Evolutionary conservation across 2,888 invertebrate species (phyloP).

Genomic region (Drepanosiphum platanoidis): DNA sequence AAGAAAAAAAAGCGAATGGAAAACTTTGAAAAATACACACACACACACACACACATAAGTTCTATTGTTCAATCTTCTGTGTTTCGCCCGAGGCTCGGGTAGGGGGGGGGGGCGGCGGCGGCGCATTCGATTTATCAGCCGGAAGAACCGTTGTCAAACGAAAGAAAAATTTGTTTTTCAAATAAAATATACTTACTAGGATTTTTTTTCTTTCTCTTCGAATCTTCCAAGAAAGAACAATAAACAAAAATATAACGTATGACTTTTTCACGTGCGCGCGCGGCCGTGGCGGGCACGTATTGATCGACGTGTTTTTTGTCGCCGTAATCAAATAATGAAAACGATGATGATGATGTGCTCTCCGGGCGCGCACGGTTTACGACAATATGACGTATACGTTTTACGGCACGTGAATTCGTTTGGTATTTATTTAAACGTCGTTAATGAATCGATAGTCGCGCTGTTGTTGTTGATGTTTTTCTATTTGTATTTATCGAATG

Average conservation of each 20-base stretch:
- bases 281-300: not conserved
- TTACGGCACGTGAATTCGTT: constrained; percentile 9
- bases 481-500: constrained; percentile 2
- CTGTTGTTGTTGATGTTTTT: too few relatives aligned
- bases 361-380: too few relatives aligned
- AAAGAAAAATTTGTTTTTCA: constrained; percentile 60
- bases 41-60: constrained; percentile 13
- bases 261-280: not conserved
- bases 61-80: constrained; percentile 58
- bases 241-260: constrained; percentile 11
- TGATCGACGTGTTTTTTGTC: not conserved
- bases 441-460: too few relatives aligned
- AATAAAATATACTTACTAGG: constrained; percentile 49
- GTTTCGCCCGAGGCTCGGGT: constrained; percentile 28
- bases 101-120: not conserved
- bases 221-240: constrained; percentile 24
- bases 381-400: too few relatives aligned
- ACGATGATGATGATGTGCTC: not conserved
- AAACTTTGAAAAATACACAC: constrained; percentile 57
- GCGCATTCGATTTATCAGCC: constrained; percentile 59
- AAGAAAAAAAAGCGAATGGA: constrained; percentile 28
- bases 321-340: not conserved
- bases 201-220: constrained; percentile 3
- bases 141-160: constrained; percentile 58
- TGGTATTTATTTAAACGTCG: not conserved